Evolutionary conservation across 2,888 invertebrate species (phyloP).

Genomic region (Eupithecia centaureata): DNA sequence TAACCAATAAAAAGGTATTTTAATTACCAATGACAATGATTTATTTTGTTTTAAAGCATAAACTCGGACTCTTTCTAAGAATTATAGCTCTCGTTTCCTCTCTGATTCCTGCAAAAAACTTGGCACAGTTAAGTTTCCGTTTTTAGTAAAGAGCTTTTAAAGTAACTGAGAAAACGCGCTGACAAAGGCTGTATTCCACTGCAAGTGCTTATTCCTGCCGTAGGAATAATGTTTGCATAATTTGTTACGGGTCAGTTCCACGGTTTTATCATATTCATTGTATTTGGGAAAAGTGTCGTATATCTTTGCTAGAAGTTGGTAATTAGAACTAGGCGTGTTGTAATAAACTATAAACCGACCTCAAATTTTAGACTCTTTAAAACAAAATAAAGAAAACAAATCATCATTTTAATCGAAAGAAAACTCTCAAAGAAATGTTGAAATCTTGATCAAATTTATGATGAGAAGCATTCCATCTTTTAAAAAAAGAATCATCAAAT

Average conservation of each 20-base stretch:
- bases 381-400: no score
- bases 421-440: no score
- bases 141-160: slow-evolving; percentile 32
- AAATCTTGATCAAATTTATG: no score
- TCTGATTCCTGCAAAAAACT: slow-evolving; percentile 15
- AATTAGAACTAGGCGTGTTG: no score
- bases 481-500: no score
- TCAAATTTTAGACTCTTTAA: no score
- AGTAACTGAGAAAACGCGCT: slow-evolving; percentile 24
- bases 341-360: neutral
- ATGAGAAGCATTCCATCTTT: no score
- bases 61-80: neutral
- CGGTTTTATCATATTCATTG: neutral
- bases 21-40: no score
- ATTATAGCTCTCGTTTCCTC: neutral
- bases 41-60: neutral
- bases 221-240: slow-evolving; percentile 5
- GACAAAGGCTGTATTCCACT: neutral
- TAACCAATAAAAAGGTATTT: no score
- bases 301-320: neutral
- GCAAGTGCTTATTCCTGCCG: neutral
- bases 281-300: neutral
- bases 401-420: no score
- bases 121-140: slow-evolving; percentile 19
- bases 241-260: slow-evolving; percentile 1